phyloP scores from a whole-genome alignment of 2,888 invertebrate species.

The Abscondita cerata region DNA sequence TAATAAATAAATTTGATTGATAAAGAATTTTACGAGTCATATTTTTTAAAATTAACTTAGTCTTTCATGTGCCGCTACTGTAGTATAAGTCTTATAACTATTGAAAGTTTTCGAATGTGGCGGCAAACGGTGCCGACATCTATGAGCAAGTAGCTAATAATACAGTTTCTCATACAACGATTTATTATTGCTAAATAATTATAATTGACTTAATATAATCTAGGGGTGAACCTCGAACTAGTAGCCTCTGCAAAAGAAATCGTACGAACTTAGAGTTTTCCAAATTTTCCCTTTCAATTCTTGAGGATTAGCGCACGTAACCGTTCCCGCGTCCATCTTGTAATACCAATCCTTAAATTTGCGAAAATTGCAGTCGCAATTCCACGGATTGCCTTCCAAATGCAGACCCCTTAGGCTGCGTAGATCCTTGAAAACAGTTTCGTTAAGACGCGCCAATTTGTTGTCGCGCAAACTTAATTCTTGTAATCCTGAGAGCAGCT shows the following conservation, averaged over 20 bases:
- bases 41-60: too few relatives aligned
- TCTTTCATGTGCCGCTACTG: too few relatives aligned
- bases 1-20: too few relatives aligned
- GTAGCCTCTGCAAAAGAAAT: constrained; percentile 1
- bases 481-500: neutral
- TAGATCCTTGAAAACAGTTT: constrained; percentile 1
- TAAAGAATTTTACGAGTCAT: too few relatives aligned
- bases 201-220: too few relatives aligned
- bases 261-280: neutral
- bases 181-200: too few relatives aligned
- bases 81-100: too few relatives aligned
- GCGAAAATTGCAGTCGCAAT: constrained; percentile 12
- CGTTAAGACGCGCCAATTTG: neutral
- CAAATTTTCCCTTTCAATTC: neutral
- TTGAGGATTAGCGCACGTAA: neutral
- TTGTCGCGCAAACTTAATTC: neutral
- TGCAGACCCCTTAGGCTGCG: neutral
- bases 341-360: constrained; percentile 5
- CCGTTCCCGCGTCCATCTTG: neutral
- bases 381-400: constrained; percentile 11
- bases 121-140: too few relatives aligned
- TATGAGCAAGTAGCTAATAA: too few relatives aligned
- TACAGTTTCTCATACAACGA: too few relatives aligned
- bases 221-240: too few relatives aligned
- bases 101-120: too few relatives aligned